Evolutionary conservation across 2,113 vertebrate species (phyloP), one percentile per base, ranked within the genome.

Genomic region (Nerophis lumbriciformis): DNA sequence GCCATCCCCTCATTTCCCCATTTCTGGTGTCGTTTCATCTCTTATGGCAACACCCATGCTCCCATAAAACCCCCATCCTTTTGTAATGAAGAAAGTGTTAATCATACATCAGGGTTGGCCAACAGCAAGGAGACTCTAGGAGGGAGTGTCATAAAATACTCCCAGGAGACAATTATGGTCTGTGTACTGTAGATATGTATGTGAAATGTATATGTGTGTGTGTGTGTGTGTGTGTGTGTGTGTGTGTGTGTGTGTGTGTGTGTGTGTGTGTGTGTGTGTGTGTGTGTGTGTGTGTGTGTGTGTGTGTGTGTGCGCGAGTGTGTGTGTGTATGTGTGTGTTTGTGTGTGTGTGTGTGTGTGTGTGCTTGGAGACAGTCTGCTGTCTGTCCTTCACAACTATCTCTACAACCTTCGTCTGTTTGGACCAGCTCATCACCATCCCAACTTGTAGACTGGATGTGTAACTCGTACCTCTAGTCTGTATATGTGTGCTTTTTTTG

Each of bases 151-250:
- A 6, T 80, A 80, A 80, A 84, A 75, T 85, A 8, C 76, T 81
- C 80, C 79, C 81, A 80, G 81, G 79, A 79, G 79, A 78, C 83
- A 85, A 85, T 85, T 82, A 82, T 83, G 79, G 77, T 74, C 75
- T 68, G 59, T 48, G 67, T 35, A 81, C 72, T 72, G 71, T 69
- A 69, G 53, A 59, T 66, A 65, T 69, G 56, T 51, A 71, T 64
- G 60, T 65, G 60, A 28, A 28, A 28, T 62, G 50, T 21, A 48
- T 68, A 61, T 59, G 10, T 64, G 21, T 71, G 59, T 61, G 57
- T 61, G 49, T 52, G 54, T 60, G 49, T 54, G 69, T 66, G 61
- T 19, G 19, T 19, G 19, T 19, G 19, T 19, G 19, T 19, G 19
- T 19, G 19, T 19, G 19, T 19, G 19, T 19, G 19, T 19, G 19